Evolutionary conservation across 2,797 vertebrate genomes (phyloP).

Genomic region (Macroramphosus scolopax): DNA sequence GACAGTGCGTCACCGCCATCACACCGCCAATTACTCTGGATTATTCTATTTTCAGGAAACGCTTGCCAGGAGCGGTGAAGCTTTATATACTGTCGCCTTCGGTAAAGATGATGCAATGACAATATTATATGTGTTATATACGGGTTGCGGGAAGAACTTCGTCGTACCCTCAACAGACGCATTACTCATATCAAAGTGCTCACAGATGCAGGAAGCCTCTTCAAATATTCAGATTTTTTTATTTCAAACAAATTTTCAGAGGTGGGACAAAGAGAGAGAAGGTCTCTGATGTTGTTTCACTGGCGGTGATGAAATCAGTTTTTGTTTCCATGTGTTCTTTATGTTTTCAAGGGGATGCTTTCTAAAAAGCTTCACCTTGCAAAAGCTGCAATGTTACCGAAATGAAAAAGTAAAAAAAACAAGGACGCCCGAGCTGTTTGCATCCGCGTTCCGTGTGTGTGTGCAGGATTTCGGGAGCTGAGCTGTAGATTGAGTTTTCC

Average conservation of each 20-base stretch:
- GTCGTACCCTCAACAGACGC: slow-evolving; percentile 4
- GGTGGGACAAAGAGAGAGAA: slow-evolving; percentile 3
- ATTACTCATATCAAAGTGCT: slow-evolving; percentile 7
- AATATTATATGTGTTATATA: too few relatives aligned
- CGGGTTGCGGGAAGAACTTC: too few relatives aligned
- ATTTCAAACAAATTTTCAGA: slow-evolving; percentile 13
- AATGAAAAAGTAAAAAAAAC: slow-evolving; percentile 1
- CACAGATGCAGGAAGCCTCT: slow-evolving; percentile 11
- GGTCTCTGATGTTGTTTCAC: background rate
- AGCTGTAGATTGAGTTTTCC: slow-evolving; percentile 6
- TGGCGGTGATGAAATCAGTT: background rate
- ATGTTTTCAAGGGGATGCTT: slow-evolving; percentile 1
- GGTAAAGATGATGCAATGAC: too few relatives aligned
- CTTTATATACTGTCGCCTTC: background rate
- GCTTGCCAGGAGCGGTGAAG: slow-evolving; percentile 19
- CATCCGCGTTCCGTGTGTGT: slow-evolving; percentile 4
- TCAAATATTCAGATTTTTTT: background rate
- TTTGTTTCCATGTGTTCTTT: background rate
- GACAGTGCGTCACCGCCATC: slow-evolving; percentile 14
- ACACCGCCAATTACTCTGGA: slow-evolving; percentile 17
- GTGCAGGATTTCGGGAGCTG: slow-evolving; percentile 15
- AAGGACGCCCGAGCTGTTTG: background rate
- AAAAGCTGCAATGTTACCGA: background rate
- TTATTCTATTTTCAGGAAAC: slow-evolving; percentile 19
- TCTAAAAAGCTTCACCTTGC: background rate